Evolutionary conservation across 1,140 invertebrate genomes (phyloP).

Genomic region (Muscidifurax raptorellus): DNA sequence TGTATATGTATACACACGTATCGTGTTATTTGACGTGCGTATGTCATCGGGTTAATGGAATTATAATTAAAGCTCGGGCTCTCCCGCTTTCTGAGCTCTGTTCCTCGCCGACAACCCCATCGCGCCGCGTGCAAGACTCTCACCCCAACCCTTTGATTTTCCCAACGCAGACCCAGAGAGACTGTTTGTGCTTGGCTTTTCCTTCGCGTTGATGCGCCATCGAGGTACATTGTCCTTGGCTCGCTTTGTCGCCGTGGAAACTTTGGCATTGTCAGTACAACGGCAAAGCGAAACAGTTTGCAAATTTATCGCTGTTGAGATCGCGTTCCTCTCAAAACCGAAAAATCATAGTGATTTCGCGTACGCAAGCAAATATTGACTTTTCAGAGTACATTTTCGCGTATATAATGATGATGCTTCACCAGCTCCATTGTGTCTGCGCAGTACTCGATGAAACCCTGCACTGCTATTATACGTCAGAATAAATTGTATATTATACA

Average conservation of each 20-base stretch:
- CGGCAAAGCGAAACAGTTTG: background rate
- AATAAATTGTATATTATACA: too few relatives aligned
- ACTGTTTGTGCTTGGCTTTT: background rate
- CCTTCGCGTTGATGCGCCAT: background rate
- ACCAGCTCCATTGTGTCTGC: too few relatives aligned
- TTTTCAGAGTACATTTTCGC: too few relatives aligned
- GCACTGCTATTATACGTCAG: too few relatives aligned
- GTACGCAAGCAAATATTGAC: too few relatives aligned
- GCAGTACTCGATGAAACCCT: too few relatives aligned
- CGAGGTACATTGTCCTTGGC: background rate
- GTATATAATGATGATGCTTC: too few relatives aligned
- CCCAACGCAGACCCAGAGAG: background rate
- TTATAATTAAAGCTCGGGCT: constrained; percentile 47
- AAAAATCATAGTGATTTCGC: too few relatives aligned
- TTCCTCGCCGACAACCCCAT: background rate
- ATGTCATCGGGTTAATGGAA: constrained; percentile 47
- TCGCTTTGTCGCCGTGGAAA: background rate
- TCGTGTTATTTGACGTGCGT: constrained; percentile 38
- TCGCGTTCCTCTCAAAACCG: too few relatives aligned
- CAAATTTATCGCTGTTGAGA: background rate
- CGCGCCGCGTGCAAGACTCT: background rate
- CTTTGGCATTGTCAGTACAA: background rate
- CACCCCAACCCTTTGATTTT: background rate
- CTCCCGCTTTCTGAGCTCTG: constrained; percentile 3
- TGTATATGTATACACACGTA: background rate